These are phyloP conservation scores for Phrynocephalus vlangalii DNA, from an alignment of 2,797 vertebrate species.

Conservation along the genomic window DNA sequence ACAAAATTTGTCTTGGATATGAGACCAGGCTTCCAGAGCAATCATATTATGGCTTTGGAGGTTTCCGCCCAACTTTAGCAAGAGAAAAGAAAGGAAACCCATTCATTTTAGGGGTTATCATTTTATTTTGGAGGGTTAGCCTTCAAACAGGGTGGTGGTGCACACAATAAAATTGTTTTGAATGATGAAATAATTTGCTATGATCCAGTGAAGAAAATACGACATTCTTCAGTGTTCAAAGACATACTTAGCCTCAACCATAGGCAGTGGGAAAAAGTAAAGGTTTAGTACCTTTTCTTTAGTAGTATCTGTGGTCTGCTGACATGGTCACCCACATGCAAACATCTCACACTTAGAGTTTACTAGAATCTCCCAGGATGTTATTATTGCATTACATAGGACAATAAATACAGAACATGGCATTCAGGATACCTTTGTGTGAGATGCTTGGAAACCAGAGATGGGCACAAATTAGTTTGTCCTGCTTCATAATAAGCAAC, in stretches of 20 bases:
- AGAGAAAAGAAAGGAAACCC: background rate
- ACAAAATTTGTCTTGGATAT: background rate
- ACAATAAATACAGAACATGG: background rate
- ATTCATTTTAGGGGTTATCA: background rate
- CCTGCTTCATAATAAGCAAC: too few species aligned
- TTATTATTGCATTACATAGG: background rate
- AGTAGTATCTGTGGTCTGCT: background rate
- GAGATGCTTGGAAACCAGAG: background rate
- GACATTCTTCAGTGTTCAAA: background rate
- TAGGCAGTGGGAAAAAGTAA: background rate
- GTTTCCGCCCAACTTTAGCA: background rate
- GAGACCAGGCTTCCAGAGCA: background rate
- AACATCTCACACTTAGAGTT: too few species aligned
- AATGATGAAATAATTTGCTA: background rate
- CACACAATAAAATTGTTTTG: background rate
- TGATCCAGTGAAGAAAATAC: background rate
- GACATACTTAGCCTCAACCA: background rate
- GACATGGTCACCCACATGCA: background rate
- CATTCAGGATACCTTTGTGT: background rate
- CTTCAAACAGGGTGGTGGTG: background rate
- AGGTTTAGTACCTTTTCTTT: background rate
- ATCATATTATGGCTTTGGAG: background rate
- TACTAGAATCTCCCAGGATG: background rate
- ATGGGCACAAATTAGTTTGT: too few species aligned
- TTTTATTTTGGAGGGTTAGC: background rate